Conservation (phyloP, 2,888 invertebrate species). For the Mythimna impura region DNA sequence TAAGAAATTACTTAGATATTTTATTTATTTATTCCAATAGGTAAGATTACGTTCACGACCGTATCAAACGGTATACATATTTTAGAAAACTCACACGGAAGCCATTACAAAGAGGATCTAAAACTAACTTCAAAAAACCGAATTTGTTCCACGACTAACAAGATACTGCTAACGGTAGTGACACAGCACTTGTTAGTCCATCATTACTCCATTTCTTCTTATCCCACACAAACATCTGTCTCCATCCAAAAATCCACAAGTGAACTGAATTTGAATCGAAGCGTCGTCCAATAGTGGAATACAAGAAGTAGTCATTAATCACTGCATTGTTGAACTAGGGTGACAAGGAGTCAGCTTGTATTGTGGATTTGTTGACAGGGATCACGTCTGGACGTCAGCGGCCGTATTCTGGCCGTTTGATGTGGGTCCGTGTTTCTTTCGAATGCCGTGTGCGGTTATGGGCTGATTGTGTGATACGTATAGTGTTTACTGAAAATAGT, state of each 20-base stretch:
- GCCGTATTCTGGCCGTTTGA: slow-evolving; percentile 73
- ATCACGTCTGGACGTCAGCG: slow-evolving; percentile 82
- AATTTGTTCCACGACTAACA: neutral
- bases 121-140: neutral
- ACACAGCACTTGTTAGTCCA: slow-evolving; percentile 32
- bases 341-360: slow-evolving; percentile 86
- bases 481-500: slow-evolving; percentile 3
- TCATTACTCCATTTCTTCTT: slow-evolving; percentile 29
- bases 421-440: slow-evolving; percentile 52
- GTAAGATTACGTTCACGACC: neutral
- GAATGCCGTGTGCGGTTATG: slow-evolving; percentile 11
- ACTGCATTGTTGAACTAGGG: slow-evolving; percentile 86
- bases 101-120: neutral
- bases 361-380: slow-evolving; percentile 89
- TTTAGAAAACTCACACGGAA: neutral
- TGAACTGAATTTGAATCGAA: slow-evolving; percentile 66
- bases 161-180: neutral
- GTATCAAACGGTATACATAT: neutral
- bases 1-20: neutral
- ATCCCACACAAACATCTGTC: slow-evolving; percentile 52
- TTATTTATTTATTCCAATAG: neutral
- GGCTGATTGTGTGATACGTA: slow-evolving; percentile 26
- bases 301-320: slow-evolving; percentile 87
- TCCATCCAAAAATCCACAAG: slow-evolving; percentile 55
- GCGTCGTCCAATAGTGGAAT: slow-evolving; percentile 75